phyloP scores from a whole-genome alignment of 2,797 vertebrate genomes.

The Cygnus olor region DNA sequence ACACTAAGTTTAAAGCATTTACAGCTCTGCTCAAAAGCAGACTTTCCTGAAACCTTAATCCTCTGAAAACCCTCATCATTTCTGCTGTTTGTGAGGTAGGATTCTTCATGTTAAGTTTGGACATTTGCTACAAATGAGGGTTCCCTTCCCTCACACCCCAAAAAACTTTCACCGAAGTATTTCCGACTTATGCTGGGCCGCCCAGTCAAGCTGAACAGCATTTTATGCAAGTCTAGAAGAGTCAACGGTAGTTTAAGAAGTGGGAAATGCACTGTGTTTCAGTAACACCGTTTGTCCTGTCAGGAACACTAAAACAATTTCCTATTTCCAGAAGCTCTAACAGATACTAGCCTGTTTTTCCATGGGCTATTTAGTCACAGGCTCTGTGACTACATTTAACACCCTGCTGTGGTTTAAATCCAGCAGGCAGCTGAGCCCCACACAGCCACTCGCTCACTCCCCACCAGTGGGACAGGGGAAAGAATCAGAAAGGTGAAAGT shows the following conservation, averaged over 20 bases:
- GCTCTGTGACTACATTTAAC: not conserved
- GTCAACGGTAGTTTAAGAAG: not conserved
- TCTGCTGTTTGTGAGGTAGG: not conserved
- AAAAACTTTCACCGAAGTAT: not conserved
- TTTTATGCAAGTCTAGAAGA: not conserved
- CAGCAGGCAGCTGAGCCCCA: not conserved
- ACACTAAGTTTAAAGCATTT: not conserved
- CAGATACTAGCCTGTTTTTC: not conserved
- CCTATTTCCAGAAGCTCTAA: not conserved
- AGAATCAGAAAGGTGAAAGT: not conserved
- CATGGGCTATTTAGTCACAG: not conserved
- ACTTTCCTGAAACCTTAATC: not conserved
- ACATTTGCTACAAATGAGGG: not conserved
- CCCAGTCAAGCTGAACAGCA: not conserved
- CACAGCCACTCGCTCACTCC: rapidly evolving
- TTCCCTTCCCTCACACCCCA: not conserved
- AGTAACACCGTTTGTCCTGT: not conserved
- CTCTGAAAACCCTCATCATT: not conserved
- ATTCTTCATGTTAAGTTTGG: not conserved
- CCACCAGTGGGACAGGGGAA: not conserved
- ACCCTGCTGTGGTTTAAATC: not conserved
- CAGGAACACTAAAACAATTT: not conserved
- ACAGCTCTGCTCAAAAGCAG: not conserved
- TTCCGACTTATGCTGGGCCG: not conserved
- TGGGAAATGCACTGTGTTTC: not conserved